phyloP scores from a whole-genome alignment of 1,140 invertebrate species.

The Pogonus chalceus region DNA sequence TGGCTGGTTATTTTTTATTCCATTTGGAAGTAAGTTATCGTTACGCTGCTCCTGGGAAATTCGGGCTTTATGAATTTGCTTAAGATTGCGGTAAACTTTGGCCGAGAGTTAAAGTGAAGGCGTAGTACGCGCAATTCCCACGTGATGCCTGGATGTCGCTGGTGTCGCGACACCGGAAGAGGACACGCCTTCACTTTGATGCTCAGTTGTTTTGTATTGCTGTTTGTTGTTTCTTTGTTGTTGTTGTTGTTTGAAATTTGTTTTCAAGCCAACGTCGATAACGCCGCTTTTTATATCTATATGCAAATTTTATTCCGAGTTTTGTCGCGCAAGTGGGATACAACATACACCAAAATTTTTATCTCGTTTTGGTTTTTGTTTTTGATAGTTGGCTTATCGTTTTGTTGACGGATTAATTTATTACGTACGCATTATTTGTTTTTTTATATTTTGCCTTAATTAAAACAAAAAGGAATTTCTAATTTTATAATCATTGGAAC shows the following conservation, averaged over 20 bases:
- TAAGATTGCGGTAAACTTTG: conserved; percentile 19
- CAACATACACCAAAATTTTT: neutral
- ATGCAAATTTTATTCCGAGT: neutral
- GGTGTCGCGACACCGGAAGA: neutral
- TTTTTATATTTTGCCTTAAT: too few relatives aligned
- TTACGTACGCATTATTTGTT: too few relatives aligned
- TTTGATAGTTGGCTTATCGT: neutral
- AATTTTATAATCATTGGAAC: too few relatives aligned
- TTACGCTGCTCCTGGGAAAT: conserved; percentile 24
- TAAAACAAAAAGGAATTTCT: too few relatives aligned
- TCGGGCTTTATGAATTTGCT: conserved; percentile 28
- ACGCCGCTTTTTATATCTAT: neutral
- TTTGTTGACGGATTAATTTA: too few relatives aligned
- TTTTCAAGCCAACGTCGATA: neutral
- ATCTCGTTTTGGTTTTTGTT: neutral
- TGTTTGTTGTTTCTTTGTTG: neutral
- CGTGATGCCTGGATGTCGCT: neutral
- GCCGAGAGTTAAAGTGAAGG: neutral
- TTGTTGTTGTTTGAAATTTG: neutral
- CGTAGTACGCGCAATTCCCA: neutral
- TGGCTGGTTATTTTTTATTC: conserved; percentile 17
- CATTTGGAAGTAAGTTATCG: conserved; percentile 20
- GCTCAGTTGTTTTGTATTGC: neutral
- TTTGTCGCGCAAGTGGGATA: neutral
- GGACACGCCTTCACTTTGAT: neutral